A percentile compares a stretch with the other conserved stretches of the same genome.
Evolutionary conservation across 2,797 vertebrate genomes (phyloP).

Genomic region (Gallinago nigripennis): DNA sequence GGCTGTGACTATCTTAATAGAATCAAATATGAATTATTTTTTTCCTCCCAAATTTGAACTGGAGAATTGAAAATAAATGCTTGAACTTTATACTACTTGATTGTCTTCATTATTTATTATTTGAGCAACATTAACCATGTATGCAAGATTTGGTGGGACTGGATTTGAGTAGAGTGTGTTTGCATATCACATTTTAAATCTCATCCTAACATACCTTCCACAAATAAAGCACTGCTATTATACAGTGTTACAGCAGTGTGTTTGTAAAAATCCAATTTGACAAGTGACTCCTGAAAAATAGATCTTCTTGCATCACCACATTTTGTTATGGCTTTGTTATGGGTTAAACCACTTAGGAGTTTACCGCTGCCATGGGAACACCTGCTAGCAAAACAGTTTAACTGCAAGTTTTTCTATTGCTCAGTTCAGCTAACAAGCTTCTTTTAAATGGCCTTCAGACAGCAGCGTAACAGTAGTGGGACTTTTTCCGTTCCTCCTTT

Average conservation of each 20-base stretch:
- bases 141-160: background rate
- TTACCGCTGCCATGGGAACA: slow-evolving; percentile 36
- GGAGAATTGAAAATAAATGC: background rate
- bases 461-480: background rate
- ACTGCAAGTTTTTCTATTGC: slow-evolving; percentile 45
- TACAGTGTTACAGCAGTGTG: background rate
- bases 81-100: background rate
- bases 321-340: background rate
- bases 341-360: slow-evolving; percentile 43
- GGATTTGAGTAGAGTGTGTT: background rate
- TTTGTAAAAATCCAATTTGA: background rate
- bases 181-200: background rate
- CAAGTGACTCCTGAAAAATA: background rate
- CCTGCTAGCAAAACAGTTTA: slow-evolving; percentile 65
- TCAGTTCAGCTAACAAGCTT: slow-evolving; percentile 67
- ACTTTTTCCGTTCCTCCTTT: slow-evolving; percentile 31
- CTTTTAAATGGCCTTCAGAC: slow-evolving; percentile 64
- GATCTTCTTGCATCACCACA: background rate
- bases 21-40: background rate
- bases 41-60: background rate
- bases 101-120: background rate
- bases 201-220: background rate
- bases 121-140: background rate
- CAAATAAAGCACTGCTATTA: background rate
- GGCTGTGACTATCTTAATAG: background rate